A percentile compares a stretch with the other conserved stretches of the same genome.
Conservation (phyloP, 2,888 invertebrate species). For the Pinctada fucata region DNA sequence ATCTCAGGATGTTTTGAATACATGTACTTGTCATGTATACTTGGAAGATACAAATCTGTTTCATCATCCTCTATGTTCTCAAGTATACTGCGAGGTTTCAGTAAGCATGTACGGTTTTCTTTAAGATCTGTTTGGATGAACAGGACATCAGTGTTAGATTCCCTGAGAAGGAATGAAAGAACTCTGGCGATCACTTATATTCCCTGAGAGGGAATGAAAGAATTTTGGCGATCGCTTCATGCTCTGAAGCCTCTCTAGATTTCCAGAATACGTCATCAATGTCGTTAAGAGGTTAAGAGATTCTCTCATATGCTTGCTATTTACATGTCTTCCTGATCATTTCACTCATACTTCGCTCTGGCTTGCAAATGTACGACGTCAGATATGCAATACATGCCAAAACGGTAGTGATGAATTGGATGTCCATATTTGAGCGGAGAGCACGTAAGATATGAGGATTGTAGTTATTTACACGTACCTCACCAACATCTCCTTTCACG, state of each 20-base stretch:
- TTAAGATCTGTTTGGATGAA: conserved; percentile 38
- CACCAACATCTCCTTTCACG: conserved; percentile 10
- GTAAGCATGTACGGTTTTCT: conserved; percentile 39
- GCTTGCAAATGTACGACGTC: conserved; percentile 46
- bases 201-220: conserved; percentile 40
- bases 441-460: conserved; percentile 11
- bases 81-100: conserved; percentile 35
- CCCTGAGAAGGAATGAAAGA: conserved; percentile 39
- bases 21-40: conserved; percentile 43
- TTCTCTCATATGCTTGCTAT: conserved; percentile 28
- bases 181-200: conserved; percentile 38
- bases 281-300: conserved; percentile 35
- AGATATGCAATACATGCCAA: conserved; percentile 44
- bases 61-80: conserved; percentile 41
- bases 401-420: conserved; percentile 23
- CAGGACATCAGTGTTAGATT: conserved; percentile 34
- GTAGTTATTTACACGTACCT: conserved; percentile 25
- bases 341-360: conserved; percentile 40
- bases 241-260: conserved; percentile 42
- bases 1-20: conserved; percentile 31
- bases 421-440: conserved; percentile 30
- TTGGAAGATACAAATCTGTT: conserved; percentile 42
- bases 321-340: conserved; percentile 44
- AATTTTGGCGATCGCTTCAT: conserved; percentile 38
- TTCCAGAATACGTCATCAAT: conserved; percentile 37